Base-by-base conservation (phyloP, 2,797 vertebrate genomes). In the Peromyscus eremicus region DNA sequence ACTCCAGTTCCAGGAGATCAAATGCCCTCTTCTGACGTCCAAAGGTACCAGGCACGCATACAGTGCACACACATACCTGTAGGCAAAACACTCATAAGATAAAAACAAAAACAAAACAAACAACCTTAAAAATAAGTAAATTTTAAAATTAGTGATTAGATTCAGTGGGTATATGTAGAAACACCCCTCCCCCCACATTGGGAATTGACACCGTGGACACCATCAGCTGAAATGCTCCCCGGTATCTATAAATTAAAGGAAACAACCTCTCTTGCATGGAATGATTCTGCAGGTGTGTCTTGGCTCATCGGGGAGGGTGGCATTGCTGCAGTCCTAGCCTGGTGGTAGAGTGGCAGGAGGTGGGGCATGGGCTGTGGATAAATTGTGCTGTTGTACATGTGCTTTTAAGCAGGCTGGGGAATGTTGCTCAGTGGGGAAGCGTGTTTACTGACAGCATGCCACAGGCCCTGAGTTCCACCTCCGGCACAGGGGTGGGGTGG, bases 311-410 rank as follows among this genome's bases (percentile, higher is more conserved):
- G 32, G 88, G 68, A 21, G 34, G 27, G 55, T 0, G 9, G 49
- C 13, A 2, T 7, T 2, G 14, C 60, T 34, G 2, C 16, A 10
- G 57, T n/a, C 37, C 88, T 64, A 8, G 5, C 75, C 32, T 8
- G 34, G 75, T n/a, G 62, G 75, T 2, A 14, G 57, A 43, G 23
- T 12, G 14, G 34, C 0, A 1, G 79, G 4, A 68, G 25, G 37
- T 0, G 3, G 73, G 7, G 71, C 0, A 0, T 14, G 23, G 14
- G 29, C 43, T 8, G 12, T 19, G 2, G 19, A 19, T 57, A 14
- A 87, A 29, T 40, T 66, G 40, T n/a, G 34, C 17, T 81, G 21
- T 64, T 34, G 7, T 6, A 3, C 37, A 76, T 71, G 40, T n/a
- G 32, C 88, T 92, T 97, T 43, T 32, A 81, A 75, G 88, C 49